Percentiles rank a stretch among this genome's conserved stretches.
phyloP scores from a whole-genome alignment of 2,113 vertebrate species.

The Eptesicus fuscus region DNA sequence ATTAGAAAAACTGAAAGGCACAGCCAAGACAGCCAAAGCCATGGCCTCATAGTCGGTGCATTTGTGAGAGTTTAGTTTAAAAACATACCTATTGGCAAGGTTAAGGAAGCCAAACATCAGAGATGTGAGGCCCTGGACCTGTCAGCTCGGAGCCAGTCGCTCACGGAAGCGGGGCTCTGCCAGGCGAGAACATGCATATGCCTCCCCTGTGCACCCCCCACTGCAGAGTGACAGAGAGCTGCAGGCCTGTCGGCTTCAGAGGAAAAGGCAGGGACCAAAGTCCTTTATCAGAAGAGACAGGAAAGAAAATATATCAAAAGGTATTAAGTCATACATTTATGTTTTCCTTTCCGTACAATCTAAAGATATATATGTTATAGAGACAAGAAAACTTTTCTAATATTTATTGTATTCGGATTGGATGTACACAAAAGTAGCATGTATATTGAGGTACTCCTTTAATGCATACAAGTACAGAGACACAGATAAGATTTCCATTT shows the following conservation, averaged over 20 bases:
- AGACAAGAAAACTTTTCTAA: neutral
- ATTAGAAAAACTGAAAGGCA: neutral
- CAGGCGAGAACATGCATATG: neutral
- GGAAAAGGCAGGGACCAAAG: neutral
- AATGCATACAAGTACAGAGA: neutral
- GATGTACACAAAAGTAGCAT: neutral
- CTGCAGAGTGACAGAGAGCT: neutral
- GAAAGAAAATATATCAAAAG: neutral
- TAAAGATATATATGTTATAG: neutral
- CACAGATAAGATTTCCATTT: neutral
- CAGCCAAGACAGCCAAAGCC: neutral
- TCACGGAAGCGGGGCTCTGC: neutral
- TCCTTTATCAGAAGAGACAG: neutral
- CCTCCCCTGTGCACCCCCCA: neutral
- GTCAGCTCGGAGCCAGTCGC: neutral
- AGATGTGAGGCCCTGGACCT: constrained; percentile 23
- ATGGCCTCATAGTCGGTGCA: neutral
- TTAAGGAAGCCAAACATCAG: neutral
- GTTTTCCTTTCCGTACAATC: neutral
- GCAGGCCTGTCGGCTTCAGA: neutral
- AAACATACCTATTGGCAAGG: neutral
- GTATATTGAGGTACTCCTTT: neutral
- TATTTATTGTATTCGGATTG: neutral
- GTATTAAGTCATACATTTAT: neutral
- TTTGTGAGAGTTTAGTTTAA: neutral